Base-by-base conservation (phyloP, 2,888 invertebrate genomes). In the Cerceris ruficornis region DNA sequence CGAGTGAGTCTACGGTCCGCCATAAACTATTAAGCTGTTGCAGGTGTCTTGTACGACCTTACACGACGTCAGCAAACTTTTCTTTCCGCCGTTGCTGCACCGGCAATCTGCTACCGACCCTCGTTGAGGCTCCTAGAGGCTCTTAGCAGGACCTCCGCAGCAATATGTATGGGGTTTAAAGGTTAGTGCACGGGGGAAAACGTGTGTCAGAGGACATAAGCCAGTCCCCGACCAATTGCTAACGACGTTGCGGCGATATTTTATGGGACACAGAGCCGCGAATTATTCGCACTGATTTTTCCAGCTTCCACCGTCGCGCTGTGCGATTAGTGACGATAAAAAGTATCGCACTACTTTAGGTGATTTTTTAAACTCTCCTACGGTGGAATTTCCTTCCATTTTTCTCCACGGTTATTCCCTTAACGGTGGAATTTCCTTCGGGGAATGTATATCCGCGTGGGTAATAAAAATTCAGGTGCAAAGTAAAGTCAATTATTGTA, bases 21-120 rank as follows among this genome's bases (percentile, higher is more conserved):
- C 82, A 81, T 87, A 86, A 88, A 88, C 84, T 87, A 87, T 86
- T 88, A 85, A 87, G 80, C 77, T 81, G 80, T 81, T 87, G 84
- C 88, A 88, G 87, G 87, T 88, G 88, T 84, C 84, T 79, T 62
- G 82, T 75, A 87, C 82, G 87, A 82, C 83, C 80, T 79, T 79
- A 77, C 77, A 82, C 78, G 54, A 69, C 69, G 74, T 80, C 77
- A 73, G 77, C 72, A 61, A 85, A 86, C 71, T 84, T 85, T 77
- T 78, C 75, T 74, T 75, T 76, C 68, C 39, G 52, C n/a, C 43
- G n/a, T 67, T 77, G 72, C 80, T 76, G 68, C 54, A 60, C 62
- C 52, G 39, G 69, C 76, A 81, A 83, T 83, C 84, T 78, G 74
- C 77, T 76, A 54, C 67, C 73, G 57, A 4, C 28, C 28, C 28